A percentile compares a stretch with the other conserved stretches of the same genome.
phyloP scores from a whole-genome alignment of 2,888 invertebrate genomes.

The Leucozona laternaria region DNA sequence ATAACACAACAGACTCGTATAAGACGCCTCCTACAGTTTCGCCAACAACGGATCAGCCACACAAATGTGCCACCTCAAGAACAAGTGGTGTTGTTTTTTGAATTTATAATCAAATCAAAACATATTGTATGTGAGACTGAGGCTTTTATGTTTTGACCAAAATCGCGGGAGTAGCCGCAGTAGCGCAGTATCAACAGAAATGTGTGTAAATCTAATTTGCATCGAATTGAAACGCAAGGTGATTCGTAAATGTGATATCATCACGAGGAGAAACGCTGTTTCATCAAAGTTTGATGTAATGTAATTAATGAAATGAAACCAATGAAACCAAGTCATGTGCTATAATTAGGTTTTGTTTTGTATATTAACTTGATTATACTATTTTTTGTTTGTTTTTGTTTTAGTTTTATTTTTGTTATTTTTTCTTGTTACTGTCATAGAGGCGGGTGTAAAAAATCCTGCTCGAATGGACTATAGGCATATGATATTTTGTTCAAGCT shows the following conservation, averaged over 20 bases:
- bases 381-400: neutral
- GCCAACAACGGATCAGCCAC: conserved; percentile 14
- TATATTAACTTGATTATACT: neutral
- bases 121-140: neutral
- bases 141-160: conserved; percentile 15
- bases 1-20: conserved; percentile 14
- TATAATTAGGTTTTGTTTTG: conserved; percentile 22
- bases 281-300: conserved; percentile 24
- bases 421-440: neutral
- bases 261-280: conserved; percentile 17
- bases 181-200: conserved; percentile 9
- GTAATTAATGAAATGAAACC: too few relatives aligned
- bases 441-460: neutral
- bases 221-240: conserved; percentile 38
- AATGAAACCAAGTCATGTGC: conserved; percentile 22
- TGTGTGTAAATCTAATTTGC: conserved; percentile 61
- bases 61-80: conserved; percentile 33
- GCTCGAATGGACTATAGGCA: neutral
- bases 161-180: neutral
- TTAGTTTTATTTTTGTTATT: neutral
- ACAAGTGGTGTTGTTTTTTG: conserved; percentile 27
- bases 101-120: conserved; percentile 38
- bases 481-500: neutral
- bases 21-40: conserved; percentile 45
- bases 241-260: conserved; percentile 50